These are phyloP conservation scores for Conistra vaccinii DNA, from an alignment of 2,888 invertebrate genomes.

Conservation along the genomic window DNA sequence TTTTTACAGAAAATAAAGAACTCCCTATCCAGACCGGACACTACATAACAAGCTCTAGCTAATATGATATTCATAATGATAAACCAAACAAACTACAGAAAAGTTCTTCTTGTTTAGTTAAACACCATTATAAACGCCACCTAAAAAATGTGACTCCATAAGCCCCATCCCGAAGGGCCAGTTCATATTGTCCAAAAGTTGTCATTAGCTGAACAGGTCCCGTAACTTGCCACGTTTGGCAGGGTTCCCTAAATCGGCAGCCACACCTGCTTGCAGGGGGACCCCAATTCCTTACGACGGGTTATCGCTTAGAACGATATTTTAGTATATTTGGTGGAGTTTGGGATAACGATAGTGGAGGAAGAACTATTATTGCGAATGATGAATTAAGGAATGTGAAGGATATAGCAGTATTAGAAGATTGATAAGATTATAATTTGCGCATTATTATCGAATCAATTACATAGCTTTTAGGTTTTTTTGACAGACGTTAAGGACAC, in stretches of 20 bases:
- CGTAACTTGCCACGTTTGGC: slow-evolving; percentile 77
- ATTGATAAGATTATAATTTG: neutral
- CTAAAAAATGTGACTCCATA: slow-evolving; percentile 15
- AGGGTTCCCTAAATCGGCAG: slow-evolving; percentile 76
- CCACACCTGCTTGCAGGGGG: slow-evolving; percentile 80
- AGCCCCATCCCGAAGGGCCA: slow-evolving; percentile 50
- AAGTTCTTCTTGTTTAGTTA: slow-evolving; percentile 11
- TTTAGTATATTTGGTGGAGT: slow-evolving; percentile 46
- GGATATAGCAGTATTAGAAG: neutral
- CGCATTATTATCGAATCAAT: neutral
- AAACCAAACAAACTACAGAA: slow-evolving; percentile 6
- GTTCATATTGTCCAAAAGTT: slow-evolving; percentile 48
- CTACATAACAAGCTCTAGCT: neutral
- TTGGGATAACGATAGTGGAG: neutral
- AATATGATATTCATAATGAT: slow-evolving; percentile 10
- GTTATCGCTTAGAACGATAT: slow-evolving; percentile 27
- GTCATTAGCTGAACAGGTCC: slow-evolving; percentile 78
- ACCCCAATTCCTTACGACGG: slow-evolving; percentile 73
- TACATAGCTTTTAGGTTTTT: neutral
- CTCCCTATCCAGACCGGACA: neutral
- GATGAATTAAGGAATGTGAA: neutral
- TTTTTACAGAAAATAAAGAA: too few relatives aligned
- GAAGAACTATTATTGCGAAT: neutral
- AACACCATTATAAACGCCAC: slow-evolving; percentile 12
- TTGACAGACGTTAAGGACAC: too few relatives aligned